Evolutionary conservation across 2,113 vertebrate genomes (phyloP).

Genomic region (Delphinus delphis): DNA sequence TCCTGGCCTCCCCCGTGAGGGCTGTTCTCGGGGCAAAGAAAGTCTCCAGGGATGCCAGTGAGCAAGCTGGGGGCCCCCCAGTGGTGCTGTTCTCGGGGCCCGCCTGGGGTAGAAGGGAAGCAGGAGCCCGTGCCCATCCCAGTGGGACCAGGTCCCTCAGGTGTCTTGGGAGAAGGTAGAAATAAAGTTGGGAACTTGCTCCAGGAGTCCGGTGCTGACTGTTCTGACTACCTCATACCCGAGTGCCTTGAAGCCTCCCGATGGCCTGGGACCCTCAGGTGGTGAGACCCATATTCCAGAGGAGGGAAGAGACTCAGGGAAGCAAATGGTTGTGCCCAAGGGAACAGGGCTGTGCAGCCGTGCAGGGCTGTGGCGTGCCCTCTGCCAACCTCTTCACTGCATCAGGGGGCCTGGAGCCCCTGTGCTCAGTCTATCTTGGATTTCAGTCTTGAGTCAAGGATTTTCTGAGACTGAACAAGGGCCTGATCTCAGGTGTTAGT

Average conservation of each 20-base stretch:
- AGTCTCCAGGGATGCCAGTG: neutral
- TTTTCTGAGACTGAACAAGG: neutral
- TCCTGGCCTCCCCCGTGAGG: neutral
- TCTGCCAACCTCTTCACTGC: neutral
- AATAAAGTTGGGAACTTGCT: constrained; percentile 53
- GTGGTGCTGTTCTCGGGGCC: neutral
- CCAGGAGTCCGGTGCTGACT: neutral
- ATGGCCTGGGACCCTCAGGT: rapidly evolving
- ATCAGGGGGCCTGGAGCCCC: too few species aligned
- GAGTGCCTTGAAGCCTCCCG: too few species aligned
- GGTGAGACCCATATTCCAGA: neutral
- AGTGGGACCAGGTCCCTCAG: neutral
- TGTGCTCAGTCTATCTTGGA: neutral
- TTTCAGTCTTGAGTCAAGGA: neutral
- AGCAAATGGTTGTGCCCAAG: neutral
- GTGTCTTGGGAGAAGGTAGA: neutral
- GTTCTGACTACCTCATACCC: neutral
- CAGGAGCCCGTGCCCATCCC: neutral
- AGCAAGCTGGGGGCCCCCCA: neutral
- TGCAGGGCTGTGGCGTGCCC: neutral
- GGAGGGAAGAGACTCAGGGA: neutral
- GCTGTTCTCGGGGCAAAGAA: neutral
- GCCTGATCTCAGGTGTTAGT: neutral
- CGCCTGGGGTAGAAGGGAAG: neutral
- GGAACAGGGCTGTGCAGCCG: neutral